Evolutionary conservation across 2,888 invertebrate species (phyloP).

Genomic region (Phortica magna): DNA sequence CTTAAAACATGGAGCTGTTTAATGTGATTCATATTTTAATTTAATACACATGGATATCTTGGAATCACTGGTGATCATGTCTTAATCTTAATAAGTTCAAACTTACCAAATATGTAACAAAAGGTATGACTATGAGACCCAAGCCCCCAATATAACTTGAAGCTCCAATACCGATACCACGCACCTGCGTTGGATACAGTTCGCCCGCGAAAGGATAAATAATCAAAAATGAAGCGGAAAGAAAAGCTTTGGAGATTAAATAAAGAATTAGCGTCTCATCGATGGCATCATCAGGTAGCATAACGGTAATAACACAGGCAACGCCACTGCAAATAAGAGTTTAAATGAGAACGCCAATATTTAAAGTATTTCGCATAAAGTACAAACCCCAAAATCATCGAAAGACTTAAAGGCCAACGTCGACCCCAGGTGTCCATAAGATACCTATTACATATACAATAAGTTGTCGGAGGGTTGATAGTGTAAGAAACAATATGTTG

Average conservation of each 20-base stretch:
- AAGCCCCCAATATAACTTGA: slow-evolving; percentile 94
- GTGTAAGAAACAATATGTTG: background rate
- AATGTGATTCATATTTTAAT: too few species aligned
- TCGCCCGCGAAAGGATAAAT: slow-evolving; percentile 96
- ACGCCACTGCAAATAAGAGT: slow-evolving; percentile 82
- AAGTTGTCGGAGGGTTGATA: background rate
- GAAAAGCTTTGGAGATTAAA: slow-evolving; percentile 90
- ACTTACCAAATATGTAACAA: slow-evolving; percentile 92
- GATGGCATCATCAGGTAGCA: slow-evolving; percentile 88
- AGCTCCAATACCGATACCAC: slow-evolving; percentile 93
- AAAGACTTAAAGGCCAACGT: slow-evolving; percentile 91
- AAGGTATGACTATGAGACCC: slow-evolving; percentile 93
- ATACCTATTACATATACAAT: slow-evolving; percentile 68
- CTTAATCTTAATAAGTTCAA: background rate
- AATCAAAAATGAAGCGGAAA: slow-evolving; percentile 93
- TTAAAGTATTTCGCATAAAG: slow-evolving; percentile 84
- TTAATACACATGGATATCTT: too few species aligned
- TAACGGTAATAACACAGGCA: slow-evolving; percentile 90
- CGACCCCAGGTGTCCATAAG: slow-evolving; percentile 93
- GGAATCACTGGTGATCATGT: background rate
- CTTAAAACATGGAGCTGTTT: too few species aligned
- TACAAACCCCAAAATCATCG: slow-evolving; percentile 89
- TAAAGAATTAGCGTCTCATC: slow-evolving; percentile 86
- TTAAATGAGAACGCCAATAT: slow-evolving; percentile 80
- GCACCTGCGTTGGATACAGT: slow-evolving; percentile 92